Base-by-base conservation (phyloP, 2,113 vertebrate species). In the Notarius lentiginosus region DNA sequence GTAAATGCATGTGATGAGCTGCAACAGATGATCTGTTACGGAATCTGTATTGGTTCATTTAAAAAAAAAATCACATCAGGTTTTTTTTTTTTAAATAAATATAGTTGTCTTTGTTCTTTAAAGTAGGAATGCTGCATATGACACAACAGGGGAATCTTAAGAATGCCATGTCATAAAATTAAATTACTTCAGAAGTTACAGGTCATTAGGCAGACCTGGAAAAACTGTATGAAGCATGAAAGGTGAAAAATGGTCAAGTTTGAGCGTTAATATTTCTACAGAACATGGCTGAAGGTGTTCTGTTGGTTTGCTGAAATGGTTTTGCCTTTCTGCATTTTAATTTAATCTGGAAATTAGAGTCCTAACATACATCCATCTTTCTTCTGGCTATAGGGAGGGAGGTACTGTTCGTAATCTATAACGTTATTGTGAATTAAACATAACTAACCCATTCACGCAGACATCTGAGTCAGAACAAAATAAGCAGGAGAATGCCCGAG, bases 281-380 rank as follows among this genome's bases (percentile, higher is more conserved):
- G 63, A 66, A 22, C 1, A 55, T 30, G 14, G 49, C 82, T 41
- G 27, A 70, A 72, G 51, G 17, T 55, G 15, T 51, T 66, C 14
- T 51, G 1, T 56, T 83, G 51, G 56, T 53, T 12, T 73, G 53
- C 53, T 41, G 27, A 41, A 53, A 56, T 58, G 27, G 41, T 10
- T 56, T 55, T 83, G 47, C 4, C 4, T 30, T 55, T 63, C 65
- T 84, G 51, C 2, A 56, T 84, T 56, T 68, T 72, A 56, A 72
- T 68, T 84, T 14, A 2, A 47, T 30, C n/a, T 83, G 65, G 65
- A 9, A 53, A 83, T 70, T 66, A 83, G 65, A 83, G 63, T 30
- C 20, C 63, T 53, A 63, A 83, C 17, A 22, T 58, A 2, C 41
- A 41, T 41, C 41, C 41, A 41, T 41, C 41, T 41, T 41, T 41